phyloP scores from a whole-genome alignment of 1,140 invertebrate genomes.

The Drosophila lowei region DNA sequence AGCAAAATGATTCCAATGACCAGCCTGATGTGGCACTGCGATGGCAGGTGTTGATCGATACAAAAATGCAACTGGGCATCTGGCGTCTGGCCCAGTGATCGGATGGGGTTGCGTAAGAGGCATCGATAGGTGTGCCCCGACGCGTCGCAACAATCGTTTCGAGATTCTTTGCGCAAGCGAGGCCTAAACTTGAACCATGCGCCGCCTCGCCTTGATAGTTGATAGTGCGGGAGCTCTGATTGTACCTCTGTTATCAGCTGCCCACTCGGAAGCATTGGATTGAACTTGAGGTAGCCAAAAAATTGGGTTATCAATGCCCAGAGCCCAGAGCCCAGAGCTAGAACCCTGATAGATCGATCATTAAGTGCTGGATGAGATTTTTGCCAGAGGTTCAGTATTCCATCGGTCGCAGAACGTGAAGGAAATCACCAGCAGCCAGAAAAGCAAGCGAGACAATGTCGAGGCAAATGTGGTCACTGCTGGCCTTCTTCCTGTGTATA shows the following conservation, averaged over 20 bases:
- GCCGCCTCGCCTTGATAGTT: background rate
- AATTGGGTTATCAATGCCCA: slow-evolving; percentile 56
- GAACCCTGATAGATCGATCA: slow-evolving; percentile 8
- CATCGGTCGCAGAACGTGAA: slow-evolving; percentile 38
- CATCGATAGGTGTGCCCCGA: slow-evolving; percentile 14
- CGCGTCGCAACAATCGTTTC: background rate
- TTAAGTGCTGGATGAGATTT: slow-evolving; percentile 19
- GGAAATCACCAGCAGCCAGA: slow-evolving; percentile 16
- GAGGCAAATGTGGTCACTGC: slow-evolving; percentile 22
- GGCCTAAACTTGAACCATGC: slow-evolving; percentile 61
- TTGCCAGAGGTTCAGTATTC: slow-evolving; percentile 62
- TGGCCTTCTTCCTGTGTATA: slow-evolving; percentile 14
- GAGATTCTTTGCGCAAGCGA: slow-evolving; percentile 65
- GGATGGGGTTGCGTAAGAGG: slow-evolving; percentile 45
- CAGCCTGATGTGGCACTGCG: slow-evolving; percentile 36
- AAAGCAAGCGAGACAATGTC: no score
- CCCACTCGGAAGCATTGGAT: background rate
- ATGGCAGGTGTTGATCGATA: slow-evolving; percentile 74
- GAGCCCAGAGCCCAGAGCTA: background rate
- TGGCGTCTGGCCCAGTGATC: slow-evolving; percentile 13
- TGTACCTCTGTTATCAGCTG: slow-evolving; percentile 47
- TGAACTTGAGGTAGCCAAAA: slow-evolving; percentile 48
- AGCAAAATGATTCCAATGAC: slow-evolving; percentile 25
- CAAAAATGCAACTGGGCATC: slow-evolving; percentile 67
- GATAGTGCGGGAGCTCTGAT: slow-evolving; percentile 31